Base-by-base conservation (phyloP, 2,113 vertebrate species). In the Mormoops blainvillei region DNA sequence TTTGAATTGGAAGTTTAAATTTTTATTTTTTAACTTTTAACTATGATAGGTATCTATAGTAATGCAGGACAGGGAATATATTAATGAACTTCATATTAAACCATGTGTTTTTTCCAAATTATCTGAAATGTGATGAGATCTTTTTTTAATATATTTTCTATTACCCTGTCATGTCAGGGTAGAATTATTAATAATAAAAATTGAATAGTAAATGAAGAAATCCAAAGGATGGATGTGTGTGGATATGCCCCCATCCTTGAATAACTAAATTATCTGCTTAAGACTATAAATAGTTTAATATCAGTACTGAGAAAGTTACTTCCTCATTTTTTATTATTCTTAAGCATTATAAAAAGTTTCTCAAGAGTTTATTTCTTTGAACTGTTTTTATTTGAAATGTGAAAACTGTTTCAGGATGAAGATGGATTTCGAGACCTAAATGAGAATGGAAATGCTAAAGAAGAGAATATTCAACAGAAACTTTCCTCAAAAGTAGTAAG, bases 341-440 rank as follows among this genome's bases (percentile, higher is more conserved):
- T 56, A 52, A 83, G 10, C 50, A 81, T 50, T 95, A 16, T 67
- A 77, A 73, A 76, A 86, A 71, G 28, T 58, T 80, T 65, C 38
- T 84, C 78, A 68, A n/a, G 28, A 41, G 13, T 84, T 81, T 91
- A 48, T 87, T 89, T 28, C 36, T 43, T 86, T 92, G 16, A 85
- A 45, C 20, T 95, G 4, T 85, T 94, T 97, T 87, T 94, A 93
- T 10, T 96, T 94, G 70, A 84, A 87, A 94, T 95, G 36, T 94
- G 0, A 85, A 12, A 91, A 24, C 43, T 96, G 52, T 87, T 98
- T 96, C 80, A 99, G 99, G 99, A 99, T 98, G 99, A 99, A 98
- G 99, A 99, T 89, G 99, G 99, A 96, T 99, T 99, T 98, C 99
- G 99, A 94, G 99, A 99, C 94, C 97, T 99, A 41, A 98, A 98